These are phyloP conservation scores for Apodemia zela DNA, from an alignment of 2,888 invertebrate species.

Conservation along the genomic window DNA sequence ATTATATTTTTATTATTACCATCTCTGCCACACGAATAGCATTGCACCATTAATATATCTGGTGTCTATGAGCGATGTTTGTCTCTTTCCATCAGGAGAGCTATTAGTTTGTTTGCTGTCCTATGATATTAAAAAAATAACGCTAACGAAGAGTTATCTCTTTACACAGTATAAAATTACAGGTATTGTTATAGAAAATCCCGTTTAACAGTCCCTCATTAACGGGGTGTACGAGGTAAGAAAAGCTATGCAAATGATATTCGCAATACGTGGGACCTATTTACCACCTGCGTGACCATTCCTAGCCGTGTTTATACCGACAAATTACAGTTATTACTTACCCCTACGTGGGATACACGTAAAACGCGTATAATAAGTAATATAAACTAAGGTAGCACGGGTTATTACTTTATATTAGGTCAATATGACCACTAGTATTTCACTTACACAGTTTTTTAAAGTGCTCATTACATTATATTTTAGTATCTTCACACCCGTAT, in stretches of 20 bases:
- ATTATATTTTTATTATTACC: no score
- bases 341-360: neutral
- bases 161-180: neutral
- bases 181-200: neutral
- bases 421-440: constrained; percentile 1
- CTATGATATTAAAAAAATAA: no score
- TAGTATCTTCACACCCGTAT: no score
- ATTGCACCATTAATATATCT: no score
- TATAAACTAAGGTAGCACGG: neutral
- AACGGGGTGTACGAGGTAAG: constrained; percentile 4
- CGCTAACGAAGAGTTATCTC: neutral
- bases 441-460: neutral
- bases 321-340: constrained; percentile 8
- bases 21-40: no score
- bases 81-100: no score
- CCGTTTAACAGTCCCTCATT: neutral
- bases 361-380: neutral
- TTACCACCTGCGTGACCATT: constrained; percentile 11
- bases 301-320: neutral
- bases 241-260: constrained; percentile 13
- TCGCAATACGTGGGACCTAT: neutral
- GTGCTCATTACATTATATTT: neutral
- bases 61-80: no score
- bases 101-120: no score
- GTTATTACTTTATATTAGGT: neutral